A percentile compares a stretch with the other conserved stretches of the same genome.
phyloP scores from a whole-genome alignment of 2,113 vertebrate genomes.

The Bubalus kerabau region DNA sequence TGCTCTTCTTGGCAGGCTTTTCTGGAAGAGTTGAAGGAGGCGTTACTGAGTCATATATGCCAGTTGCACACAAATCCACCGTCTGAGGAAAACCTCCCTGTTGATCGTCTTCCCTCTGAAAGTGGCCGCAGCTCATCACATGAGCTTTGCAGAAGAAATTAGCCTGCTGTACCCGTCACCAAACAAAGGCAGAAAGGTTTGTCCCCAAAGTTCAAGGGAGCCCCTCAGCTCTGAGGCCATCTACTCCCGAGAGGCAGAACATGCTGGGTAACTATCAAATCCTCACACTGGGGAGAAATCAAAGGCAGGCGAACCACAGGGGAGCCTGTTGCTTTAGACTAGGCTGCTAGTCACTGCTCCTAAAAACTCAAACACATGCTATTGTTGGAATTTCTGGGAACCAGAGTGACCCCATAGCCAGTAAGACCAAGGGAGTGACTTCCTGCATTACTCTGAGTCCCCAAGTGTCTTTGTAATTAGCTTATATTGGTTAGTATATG shows the following conservation, averaged over 20 bases:
- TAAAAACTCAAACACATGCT: not conserved
- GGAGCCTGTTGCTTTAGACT: not conserved
- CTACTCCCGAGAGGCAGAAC: not conserved
- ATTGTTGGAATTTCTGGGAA: not conserved
- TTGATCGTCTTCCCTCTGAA: not conserved
- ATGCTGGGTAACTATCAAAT: not conserved
- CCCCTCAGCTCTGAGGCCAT: not conserved
- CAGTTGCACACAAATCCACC: not conserved
- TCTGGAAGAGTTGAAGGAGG: not conserved
- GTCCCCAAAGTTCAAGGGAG: not conserved
- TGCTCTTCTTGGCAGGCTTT: not conserved
- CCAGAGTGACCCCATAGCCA: not conserved
- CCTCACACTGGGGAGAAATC: not conserved
- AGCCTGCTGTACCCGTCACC: not conserved
- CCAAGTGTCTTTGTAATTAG: not conserved
- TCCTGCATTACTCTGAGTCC: not conserved
- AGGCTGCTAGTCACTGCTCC: not conserved
- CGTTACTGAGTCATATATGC: not conserved
- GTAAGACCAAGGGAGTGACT: not conserved
- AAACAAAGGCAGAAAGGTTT: not conserved
- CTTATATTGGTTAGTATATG: not conserved
- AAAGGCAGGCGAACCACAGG: not conserved
- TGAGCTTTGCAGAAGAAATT: not conserved
- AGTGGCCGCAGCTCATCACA: not conserved
- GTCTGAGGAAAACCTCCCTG: not conserved